phyloP scores from a whole-genome alignment of 1,140 invertebrate species.

The Trichoplusia ni region DNA sequence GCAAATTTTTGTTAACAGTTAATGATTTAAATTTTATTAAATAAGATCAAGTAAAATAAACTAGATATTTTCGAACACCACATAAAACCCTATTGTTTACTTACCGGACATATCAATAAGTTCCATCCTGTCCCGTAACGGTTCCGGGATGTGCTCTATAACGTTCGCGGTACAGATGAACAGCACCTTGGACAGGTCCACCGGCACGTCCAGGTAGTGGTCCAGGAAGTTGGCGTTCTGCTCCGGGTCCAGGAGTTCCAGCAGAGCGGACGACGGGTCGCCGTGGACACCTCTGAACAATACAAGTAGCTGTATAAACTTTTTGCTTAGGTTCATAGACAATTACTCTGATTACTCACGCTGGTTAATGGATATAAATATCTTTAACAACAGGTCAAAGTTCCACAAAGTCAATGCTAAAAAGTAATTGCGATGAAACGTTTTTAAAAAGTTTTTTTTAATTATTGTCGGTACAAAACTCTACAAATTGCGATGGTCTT shows the following conservation, averaged over 20 bases:
- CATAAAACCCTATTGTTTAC: no score
- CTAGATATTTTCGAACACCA: neutral
- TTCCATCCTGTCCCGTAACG: slow-evolving; percentile 98
- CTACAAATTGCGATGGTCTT: no score
- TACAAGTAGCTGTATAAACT: no score
- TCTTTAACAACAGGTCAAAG: no score
- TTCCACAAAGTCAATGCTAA: no score
- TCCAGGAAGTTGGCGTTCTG: slow-evolving; percentile 99
- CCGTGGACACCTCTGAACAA: slow-evolving; percentile 93
- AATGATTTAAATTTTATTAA: no score
- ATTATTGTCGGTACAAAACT: no score
- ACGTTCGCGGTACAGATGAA: slow-evolving; percentile 99
- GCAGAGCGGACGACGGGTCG: slow-evolving; percentile 97
- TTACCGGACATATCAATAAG: slow-evolving; percentile 98
- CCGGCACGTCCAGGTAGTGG: slow-evolving; percentile 98
- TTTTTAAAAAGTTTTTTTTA: neutral
- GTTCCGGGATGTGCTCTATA: slow-evolving; percentile 97
- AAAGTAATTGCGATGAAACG: neutral
- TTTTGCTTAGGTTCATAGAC: no score
- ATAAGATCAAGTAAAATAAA: no score
- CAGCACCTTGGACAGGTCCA: slow-evolving; percentile 97
- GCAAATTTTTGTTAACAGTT: no score
- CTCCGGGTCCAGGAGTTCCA: slow-evolving; percentile 98
- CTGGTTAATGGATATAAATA: no score
- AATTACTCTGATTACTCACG: no score